Percentiles rank a stretch among this genome's conserved stretches.
These are phyloP conservation scores for Trichomalopsis sarcophagae DNA, from an alignment of 1,140 invertebrate genomes.

Conservation along the genomic window DNA sequence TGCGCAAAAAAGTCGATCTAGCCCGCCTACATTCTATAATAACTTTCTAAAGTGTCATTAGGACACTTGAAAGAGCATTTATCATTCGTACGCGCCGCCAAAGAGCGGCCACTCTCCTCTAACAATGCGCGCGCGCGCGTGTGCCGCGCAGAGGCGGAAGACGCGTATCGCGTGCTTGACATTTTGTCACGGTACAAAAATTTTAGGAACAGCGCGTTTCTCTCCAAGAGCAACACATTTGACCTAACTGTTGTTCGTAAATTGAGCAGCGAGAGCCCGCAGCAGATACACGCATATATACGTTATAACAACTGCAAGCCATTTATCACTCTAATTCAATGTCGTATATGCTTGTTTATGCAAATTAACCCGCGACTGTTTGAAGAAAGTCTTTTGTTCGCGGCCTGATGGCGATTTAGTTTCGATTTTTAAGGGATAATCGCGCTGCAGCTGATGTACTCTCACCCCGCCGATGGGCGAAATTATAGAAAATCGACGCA, in stretches of 20 bases:
- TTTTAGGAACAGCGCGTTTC: constrained; percentile 23
- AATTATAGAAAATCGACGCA: too few species aligned
- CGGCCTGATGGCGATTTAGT: too few species aligned
- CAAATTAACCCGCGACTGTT: too few species aligned
- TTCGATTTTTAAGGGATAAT: too few species aligned
- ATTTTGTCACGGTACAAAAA: constrained; percentile 47
- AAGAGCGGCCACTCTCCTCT: not conserved
- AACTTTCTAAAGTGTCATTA: constrained; percentile 37
- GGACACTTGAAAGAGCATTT: not conserved
- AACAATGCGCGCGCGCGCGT: constrained; percentile 12
- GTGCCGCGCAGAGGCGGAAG: constrained; percentile 16
- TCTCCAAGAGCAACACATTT: constrained; percentile 11
- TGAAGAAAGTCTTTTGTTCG: too few species aligned
- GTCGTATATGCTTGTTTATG: not conserved
- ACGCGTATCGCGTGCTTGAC: constrained; percentile 18
- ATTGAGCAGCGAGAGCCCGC: not conserved
- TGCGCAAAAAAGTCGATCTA: too few species aligned
- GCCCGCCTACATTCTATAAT: not conserved
- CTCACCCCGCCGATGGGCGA: too few species aligned
- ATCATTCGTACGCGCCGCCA: not conserved
- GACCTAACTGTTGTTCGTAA: constrained; percentile 33
- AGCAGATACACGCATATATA: not conserved
- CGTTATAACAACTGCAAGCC: too few species aligned
- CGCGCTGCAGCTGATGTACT: too few species aligned
- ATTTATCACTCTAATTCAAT: constrained; percentile 29